Evolutionary conservation across 2,888 invertebrate species (phyloP).

Genomic region (Tupiocoris notatus): DNA sequence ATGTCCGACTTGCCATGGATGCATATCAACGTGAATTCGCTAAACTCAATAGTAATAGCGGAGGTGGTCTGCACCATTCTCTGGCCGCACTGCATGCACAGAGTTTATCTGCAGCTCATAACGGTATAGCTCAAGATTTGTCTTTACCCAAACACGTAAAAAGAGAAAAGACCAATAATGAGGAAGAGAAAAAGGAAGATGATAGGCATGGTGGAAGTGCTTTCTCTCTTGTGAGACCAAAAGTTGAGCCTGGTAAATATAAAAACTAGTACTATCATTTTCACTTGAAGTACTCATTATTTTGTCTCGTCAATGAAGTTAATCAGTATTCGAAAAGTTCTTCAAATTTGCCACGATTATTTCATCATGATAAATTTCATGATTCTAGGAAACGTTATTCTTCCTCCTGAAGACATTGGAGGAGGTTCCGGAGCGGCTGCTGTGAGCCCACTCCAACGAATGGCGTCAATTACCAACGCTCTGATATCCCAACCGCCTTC

Average conservation of each 20-base stretch:
- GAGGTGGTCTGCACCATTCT: conserved; percentile 56
- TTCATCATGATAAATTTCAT: too few species aligned
- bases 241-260: conserved; percentile 69
- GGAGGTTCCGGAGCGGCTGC: conserved; percentile 64
- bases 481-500: conserved; percentile 84
- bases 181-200: conserved; percentile 50
- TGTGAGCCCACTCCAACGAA: conserved; percentile 91
- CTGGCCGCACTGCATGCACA: conserved; percentile 78
- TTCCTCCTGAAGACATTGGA: conserved; percentile 82
- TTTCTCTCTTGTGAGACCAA: conserved; percentile 83
- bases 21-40: conserved; percentile 91
- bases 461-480: conserved; percentile 98
- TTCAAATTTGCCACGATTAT: background rate
- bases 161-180: conserved; percentile 52
- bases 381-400: conserved; percentile 72
- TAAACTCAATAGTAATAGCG: conserved; percentile 66
- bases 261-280: conserved; percentile 37
- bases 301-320: conserved; percentile 21
- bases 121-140: conserved; percentile 70
- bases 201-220: conserved; percentile 74
- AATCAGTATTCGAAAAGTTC: background rate
- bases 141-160: conserved; percentile 72
- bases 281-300: conserved; percentile 42
- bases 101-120: conserved; percentile 55
- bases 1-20: conserved; percentile 84